These are phyloP conservation scores for Pentalonia nigronervosa DNA, from an alignment of 1,140 invertebrate species.

Conservation along the genomic window DNA sequence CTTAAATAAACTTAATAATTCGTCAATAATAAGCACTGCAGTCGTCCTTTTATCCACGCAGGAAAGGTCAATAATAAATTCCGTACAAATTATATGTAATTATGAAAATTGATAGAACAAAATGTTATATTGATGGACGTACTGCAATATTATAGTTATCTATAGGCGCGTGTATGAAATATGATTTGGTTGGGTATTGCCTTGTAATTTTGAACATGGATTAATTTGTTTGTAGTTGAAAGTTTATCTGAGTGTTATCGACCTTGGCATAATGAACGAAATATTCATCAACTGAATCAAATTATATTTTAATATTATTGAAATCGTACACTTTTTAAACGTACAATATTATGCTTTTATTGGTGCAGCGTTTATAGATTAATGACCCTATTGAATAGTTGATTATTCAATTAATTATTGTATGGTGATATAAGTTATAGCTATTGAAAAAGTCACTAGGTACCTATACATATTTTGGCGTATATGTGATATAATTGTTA, in stretches of 20 bases:
- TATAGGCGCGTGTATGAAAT: background rate
- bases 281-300: background rate
- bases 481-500: background rate
- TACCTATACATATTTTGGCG: background rate
- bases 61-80: background rate
- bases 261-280: background rate
- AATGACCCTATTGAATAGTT: background rate
- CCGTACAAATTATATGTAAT: background rate
- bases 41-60: background rate
- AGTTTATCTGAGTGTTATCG: background rate
- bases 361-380: background rate
- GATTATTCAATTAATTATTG: background rate
- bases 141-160: background rate
- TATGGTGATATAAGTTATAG: background rate
- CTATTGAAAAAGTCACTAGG: background rate
- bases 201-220: background rate
- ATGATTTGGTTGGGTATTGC: background rate
- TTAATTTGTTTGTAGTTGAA: background rate
- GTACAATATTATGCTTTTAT: background rate
- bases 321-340: too few relatives aligned
- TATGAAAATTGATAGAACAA: conserved; percentile 7
- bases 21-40: background rate
- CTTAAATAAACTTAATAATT: background rate
- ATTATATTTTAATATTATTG: background rate
- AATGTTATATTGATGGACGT: background rate